Base-by-base conservation (phyloP, 2,888 invertebrate genomes). In the Tiphia femorata region DNA sequence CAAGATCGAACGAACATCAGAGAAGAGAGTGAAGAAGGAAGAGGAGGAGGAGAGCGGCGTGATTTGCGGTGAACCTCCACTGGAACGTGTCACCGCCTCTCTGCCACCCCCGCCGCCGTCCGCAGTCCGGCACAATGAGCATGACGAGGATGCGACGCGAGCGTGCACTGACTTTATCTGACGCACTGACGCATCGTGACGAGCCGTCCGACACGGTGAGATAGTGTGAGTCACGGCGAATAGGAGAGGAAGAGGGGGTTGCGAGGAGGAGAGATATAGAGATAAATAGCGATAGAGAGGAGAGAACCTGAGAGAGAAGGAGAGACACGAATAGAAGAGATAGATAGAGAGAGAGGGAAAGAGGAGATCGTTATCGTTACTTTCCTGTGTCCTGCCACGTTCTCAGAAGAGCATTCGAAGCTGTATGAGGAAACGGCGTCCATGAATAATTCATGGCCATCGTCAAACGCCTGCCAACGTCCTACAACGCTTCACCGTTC, bases 361-460 rank as follows among this genome's bases (percentile, higher is more conserved):
- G 49, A 54, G 23, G 49, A 70, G 79, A 80, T 80, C 73, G 73
- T 79, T 80, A 80, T 80, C 80, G 62, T 58, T 63, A 74, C 81
- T 80, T 81, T 81, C 81, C 81, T 81, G 81, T 79, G 81, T 81
- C 80, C 81, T 80, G 81, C 81, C 74, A 79, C 75, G 77, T 82
- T 82, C 81, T 78, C 73, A 81, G 82, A 82, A 82, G 79, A 80
- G 72, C 73, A 73, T 75, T 75, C 76, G 70, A n/a, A 73, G 73
- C 71, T 72, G 78, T 79, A 80, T 79, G 82, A 81, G 81, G 82
- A 82, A 80, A 80, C 73, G 72, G 59, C 70, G 76, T 55, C 68
- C 78, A 80, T 81, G 81, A 79, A 80, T 81, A 64, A 80, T 81
- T 79, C 79, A 80, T 76, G 69, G 64, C 44, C 72, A 75, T 80